Percentiles rank a stretch among this genome's conserved stretches.
These are phyloP conservation scores for Odontamblyopus rebecca DNA, from an alignment of 2,797 vertebrate genomes.

Conservation along the genomic window DNA sequence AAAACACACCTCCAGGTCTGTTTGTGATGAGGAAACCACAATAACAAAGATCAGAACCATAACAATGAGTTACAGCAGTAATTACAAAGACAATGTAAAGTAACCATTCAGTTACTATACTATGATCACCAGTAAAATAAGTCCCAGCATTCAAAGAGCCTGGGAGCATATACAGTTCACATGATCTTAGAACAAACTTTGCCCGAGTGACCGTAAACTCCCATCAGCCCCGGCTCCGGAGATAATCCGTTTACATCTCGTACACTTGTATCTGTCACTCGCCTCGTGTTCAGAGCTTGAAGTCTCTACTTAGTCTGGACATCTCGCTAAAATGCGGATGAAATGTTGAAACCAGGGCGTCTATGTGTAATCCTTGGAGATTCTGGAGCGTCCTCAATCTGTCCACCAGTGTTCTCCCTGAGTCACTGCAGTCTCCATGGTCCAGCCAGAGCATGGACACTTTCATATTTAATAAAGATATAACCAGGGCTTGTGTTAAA, in stretches of 20 bases:
- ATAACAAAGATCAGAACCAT: too few species aligned
- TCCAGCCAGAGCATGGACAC: not conserved
- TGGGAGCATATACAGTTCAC: not conserved
- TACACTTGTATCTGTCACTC: slow-evolving; percentile 9
- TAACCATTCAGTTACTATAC: not conserved
- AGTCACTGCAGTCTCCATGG: not conserved
- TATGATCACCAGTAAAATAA: not conserved
- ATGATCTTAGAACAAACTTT: not conserved
- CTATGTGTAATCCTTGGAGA: slow-evolving; percentile 1
- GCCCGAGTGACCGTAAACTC: not conserved
- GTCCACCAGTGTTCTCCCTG: slow-evolving; percentile 4
- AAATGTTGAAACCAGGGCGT: not conserved
- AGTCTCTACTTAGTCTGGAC: slow-evolving; percentile 6
- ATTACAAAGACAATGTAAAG: too few species aligned
- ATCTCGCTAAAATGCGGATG: slow-evolving; percentile 2
- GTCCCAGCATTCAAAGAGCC: not conserved
- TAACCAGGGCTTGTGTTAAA: not conserved
- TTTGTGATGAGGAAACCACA: too few species aligned
- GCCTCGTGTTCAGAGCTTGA: not conserved
- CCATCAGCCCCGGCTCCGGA: not conserved
- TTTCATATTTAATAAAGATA: not conserved
- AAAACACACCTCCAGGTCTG: too few species aligned
- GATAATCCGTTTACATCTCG: slow-evolving; percentile 7
- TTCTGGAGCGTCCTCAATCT: slow-evolving; percentile 3
- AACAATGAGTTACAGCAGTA: too few species aligned